These are phyloP conservation scores for Cossypha polioptera DNA, from an alignment of 2,797 vertebrate genomes.

Conservation along the genomic window DNA sequence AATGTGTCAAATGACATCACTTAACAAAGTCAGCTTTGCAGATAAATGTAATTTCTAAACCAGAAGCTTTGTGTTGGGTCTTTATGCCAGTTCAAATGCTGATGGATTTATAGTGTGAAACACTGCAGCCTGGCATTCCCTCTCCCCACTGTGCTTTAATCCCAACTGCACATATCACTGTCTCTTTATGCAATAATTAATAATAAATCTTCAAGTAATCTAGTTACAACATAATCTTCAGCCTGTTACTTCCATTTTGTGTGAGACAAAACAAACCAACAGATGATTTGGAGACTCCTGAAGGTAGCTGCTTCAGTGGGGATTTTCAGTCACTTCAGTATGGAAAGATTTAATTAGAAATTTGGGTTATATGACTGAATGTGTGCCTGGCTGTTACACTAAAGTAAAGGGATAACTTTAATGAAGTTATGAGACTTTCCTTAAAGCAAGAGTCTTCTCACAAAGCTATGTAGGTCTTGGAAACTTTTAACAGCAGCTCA, in stretches of 20 bases:
- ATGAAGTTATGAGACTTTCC: neutral
- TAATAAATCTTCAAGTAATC: slow-evolving; percentile 5
- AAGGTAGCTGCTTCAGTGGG: neutral
- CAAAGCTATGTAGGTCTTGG: neutral
- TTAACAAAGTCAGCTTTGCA: neutral
- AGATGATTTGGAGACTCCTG: neutral
- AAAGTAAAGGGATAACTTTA: neutral
- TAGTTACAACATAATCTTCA: neutral
- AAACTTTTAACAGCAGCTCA: neutral
- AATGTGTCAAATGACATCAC: neutral
- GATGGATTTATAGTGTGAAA: neutral
- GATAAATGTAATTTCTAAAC: neutral
- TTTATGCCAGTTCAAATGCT: neutral
- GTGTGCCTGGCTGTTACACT: neutral
- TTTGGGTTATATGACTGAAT: neutral
- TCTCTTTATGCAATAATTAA: neutral
- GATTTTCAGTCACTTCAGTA: neutral
- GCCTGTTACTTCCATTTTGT: neutral
- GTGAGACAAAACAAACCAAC: neutral
- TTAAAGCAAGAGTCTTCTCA: neutral
- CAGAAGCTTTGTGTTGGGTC: neutral
- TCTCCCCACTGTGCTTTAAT: neutral
- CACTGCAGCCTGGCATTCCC: neutral
- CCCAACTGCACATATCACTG: neutral
- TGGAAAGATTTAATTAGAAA: neutral